phyloP scores from a whole-genome alignment of 2,888 invertebrate genomes.

The Xestia ashworthii region DNA sequence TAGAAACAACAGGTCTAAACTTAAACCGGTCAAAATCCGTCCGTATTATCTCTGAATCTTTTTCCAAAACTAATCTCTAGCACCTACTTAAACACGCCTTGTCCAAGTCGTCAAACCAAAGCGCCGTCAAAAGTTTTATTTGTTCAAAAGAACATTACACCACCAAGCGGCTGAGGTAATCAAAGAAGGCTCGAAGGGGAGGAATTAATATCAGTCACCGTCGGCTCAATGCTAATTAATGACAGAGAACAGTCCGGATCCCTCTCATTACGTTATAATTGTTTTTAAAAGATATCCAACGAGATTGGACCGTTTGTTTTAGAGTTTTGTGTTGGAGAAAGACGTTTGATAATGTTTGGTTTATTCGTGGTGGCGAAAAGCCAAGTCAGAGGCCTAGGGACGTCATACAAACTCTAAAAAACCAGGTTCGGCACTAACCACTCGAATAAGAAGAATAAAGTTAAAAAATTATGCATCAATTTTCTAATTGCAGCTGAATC shows the following conservation, averaged over 20 bases:
- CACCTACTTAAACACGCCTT: background rate
- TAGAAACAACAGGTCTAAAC: background rate
- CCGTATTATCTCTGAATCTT: background rate
- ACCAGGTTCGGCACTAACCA: too few relatives aligned
- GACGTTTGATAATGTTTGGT: background rate
- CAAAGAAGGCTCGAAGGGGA: slow-evolving; percentile 60
- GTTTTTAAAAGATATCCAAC: slow-evolving; percentile 82
- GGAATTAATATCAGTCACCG: slow-evolving; percentile 71
- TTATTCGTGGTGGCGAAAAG: too few relatives aligned
- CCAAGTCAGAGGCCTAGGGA: too few relatives aligned
- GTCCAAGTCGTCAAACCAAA: slow-evolving; percentile 19
- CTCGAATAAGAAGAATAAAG: too few relatives aligned
- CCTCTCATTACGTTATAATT: slow-evolving; percentile 85
- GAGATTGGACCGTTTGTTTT: slow-evolving; percentile 70
- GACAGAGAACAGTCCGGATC: slow-evolving; percentile 73
- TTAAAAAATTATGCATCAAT: background rate
- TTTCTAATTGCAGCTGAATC: background rate
- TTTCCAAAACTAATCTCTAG: background rate
- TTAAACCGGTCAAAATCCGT: background rate
- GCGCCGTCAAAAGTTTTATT: slow-evolving; percentile 78
- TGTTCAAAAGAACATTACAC: slow-evolving; percentile 80
- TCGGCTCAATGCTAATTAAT: slow-evolving; percentile 82
- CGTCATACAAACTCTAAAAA: too few relatives aligned
- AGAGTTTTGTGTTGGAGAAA: background rate
- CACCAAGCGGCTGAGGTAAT: slow-evolving; percentile 63